phyloP scores from a whole-genome alignment of 2,888 invertebrate genomes.

The Stenichneumon culpator region DNA sequence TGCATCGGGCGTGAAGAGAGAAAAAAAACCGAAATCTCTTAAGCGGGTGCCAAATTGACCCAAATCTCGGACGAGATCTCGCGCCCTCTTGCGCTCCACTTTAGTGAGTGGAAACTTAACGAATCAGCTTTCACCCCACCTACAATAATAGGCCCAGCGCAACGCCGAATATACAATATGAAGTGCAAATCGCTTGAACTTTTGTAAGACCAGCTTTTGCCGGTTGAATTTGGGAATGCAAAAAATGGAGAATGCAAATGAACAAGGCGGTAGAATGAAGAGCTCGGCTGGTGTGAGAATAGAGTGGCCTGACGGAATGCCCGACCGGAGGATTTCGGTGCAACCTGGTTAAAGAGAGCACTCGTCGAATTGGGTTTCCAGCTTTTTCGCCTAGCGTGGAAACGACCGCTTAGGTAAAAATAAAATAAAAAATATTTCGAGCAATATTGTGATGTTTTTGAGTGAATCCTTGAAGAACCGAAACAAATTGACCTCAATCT shows the following conservation, averaged over 20 bases:
- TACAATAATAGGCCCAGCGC: neutral
- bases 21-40: constrained; percentile 72
- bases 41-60: constrained; percentile 76
- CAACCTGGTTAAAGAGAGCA: constrained; percentile 71
- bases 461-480: too few species aligned
- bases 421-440: too few species aligned
- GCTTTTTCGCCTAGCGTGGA: neutral
- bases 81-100: constrained; percentile 28
- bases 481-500: constrained; percentile 72
- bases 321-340: constrained; percentile 61
- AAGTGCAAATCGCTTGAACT: constrained; percentile 15
- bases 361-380: constrained; percentile 57
- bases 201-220: neutral
- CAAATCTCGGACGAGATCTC: constrained; percentile 65
- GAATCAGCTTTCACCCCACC: constrained; percentile 62
- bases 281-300: constrained; percentile 28
- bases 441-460: too few species aligned
- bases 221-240: neutral
- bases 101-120: constrained; percentile 53
- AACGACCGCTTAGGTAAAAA: too few species aligned
- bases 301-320: constrained; percentile 28
- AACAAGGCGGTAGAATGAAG: neutral
- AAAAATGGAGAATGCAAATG: neutral
- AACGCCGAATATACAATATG: constrained; percentile 33
- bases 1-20: constrained; percentile 48